Evolutionary conservation across 2,888 invertebrate species (phyloP).

Genomic region (Parnassius orleans): DNA sequence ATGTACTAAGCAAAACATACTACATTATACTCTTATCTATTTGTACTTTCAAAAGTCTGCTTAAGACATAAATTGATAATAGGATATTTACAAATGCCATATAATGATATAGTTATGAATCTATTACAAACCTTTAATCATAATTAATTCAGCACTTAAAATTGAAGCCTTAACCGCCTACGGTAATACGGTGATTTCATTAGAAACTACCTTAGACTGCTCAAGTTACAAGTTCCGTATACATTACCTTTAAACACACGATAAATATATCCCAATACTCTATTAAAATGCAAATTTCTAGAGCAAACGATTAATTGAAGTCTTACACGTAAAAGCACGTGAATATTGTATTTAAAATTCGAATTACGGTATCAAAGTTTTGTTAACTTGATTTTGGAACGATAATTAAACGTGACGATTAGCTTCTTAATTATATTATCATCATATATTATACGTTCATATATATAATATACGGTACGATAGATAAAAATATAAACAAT

Average conservation of each 20-base stretch:
- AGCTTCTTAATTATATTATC: not conserved
- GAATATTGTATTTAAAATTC: constrained; percentile 10
- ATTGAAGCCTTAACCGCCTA: constrained; percentile 14
- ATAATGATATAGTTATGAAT: too few species aligned
- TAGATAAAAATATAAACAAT: too few species aligned
- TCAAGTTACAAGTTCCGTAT: constrained; percentile 4
- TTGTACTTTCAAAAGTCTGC: too few species aligned
- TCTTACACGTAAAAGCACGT: constrained; percentile 12
- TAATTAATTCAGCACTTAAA: too few species aligned
- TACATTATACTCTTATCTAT: too few species aligned
- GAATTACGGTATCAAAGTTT: constrained; percentile 2
- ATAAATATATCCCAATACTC: constrained; percentile 20
- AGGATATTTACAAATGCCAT: too few species aligned
- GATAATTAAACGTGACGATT: not conserved
- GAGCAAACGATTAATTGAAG: constrained; percentile 6
- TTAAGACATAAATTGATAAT: too few species aligned
- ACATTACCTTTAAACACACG: constrained; percentile 20
- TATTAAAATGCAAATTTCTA: constrained; percentile 23
- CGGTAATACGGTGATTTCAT: constrained; percentile 14
- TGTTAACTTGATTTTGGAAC: not conserved
- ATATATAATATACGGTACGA: not conserved
- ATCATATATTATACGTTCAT: not conserved
- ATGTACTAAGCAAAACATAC: too few species aligned
- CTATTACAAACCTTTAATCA: too few species aligned
- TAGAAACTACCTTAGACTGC: constrained; percentile 16